Evolutionary conservation across 2,888 invertebrate genomes (phyloP).

Genomic region (Boloria selene): DNA sequence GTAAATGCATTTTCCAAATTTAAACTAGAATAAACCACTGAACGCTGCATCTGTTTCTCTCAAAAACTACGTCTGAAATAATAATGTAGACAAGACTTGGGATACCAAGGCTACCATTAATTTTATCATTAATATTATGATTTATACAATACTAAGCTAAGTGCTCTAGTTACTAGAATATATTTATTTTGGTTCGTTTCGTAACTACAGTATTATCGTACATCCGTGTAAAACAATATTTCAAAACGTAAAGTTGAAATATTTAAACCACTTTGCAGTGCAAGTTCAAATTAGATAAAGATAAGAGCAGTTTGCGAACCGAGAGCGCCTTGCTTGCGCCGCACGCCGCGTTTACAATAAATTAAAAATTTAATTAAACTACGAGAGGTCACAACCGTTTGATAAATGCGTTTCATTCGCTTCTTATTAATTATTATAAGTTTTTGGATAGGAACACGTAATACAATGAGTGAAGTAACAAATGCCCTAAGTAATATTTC

Average conservation of each 20-base stretch:
- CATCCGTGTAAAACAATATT: constrained; percentile 1
- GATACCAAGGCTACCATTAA: too few relatives aligned
- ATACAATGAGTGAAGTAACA: constrained; percentile 13
- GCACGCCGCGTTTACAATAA: constrained; percentile 68
- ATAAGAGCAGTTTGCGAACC: constrained; percentile 57
- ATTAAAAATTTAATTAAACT: constrained; percentile 78
- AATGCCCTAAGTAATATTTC: background rate
- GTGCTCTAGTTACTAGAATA: too few relatives aligned
- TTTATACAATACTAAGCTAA: too few relatives aligned
- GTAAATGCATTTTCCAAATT: too few relatives aligned
- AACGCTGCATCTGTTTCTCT: too few relatives aligned
- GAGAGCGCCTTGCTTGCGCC: constrained; percentile 48
- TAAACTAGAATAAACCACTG: too few relatives aligned
- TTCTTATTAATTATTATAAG: constrained; percentile 20
- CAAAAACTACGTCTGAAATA: too few relatives aligned
- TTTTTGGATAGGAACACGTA: constrained; percentile 14
- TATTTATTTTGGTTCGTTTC: too few relatives aligned
- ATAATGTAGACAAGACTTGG: too few relatives aligned
- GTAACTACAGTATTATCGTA: too few relatives aligned
- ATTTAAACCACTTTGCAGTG: constrained; percentile 30
- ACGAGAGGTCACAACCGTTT: constrained; percentile 67
- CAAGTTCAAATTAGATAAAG: constrained; percentile 49
- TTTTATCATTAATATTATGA: too few relatives aligned
- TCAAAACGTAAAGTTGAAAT: constrained; percentile 20
- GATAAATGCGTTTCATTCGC: constrained; percentile 65